Conservation (phyloP, 2,113 vertebrate genomes). For the Junco hyemalis region DNA sequence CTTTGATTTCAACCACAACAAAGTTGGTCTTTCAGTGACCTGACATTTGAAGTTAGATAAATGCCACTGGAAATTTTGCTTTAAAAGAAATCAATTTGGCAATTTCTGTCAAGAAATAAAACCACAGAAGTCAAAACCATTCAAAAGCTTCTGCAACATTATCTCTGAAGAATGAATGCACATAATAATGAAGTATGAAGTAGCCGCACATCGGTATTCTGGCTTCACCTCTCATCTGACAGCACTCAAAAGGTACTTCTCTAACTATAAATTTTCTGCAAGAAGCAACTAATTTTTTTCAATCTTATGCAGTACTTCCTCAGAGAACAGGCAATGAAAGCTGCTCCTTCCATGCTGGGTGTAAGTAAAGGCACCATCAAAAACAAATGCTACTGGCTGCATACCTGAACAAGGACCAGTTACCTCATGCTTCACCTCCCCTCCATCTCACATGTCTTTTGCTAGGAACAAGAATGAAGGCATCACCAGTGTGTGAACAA, state of each 20-base stretch:
- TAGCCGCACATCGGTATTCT: neutral
- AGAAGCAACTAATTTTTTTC: neutral
- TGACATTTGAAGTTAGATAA: neutral
- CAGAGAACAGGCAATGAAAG: neutral
- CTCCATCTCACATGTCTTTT: neutral
- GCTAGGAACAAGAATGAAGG: neutral
- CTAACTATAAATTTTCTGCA: neutral
- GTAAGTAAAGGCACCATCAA: neutral
- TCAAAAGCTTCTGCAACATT: neutral
- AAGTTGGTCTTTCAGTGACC: neutral
- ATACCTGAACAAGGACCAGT: neutral
- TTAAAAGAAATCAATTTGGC: neutral
- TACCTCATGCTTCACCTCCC: neutral
- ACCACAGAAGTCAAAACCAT: neutral
- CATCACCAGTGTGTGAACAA: rapidly evolving
- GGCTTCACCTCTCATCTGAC: neutral
- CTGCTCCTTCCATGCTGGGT: neutral
- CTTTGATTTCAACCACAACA: neutral
- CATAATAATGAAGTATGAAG: neutral
- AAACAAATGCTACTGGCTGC: neutral
- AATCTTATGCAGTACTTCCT: neutral
- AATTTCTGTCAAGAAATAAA: neutral
- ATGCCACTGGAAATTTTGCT: neutral
- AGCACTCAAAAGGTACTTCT: neutral
- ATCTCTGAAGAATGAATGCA: neutral